Evolutionary conservation across 64 coral and sea anemone species (phyloP), one percentile per base, ranked within the genome.

Genomic region (Montipora foliosa): DNA sequence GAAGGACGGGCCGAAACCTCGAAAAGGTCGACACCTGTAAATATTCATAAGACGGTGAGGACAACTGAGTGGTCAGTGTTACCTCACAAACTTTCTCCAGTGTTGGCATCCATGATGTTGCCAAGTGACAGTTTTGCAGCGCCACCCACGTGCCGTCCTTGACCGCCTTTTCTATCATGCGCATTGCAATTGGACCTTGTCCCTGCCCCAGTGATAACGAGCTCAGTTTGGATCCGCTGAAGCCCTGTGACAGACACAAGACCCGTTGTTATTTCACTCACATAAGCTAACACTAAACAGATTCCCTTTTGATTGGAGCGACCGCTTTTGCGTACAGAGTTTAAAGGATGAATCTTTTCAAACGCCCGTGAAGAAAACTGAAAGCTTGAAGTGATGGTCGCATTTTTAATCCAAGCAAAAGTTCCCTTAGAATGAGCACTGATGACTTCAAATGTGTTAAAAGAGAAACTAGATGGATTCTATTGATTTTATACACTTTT

Each of bases 131-230:
- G 80, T 99, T 99, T 91, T 99, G 98, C 48, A 99, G 90, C 62
- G 96, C 98, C 24, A 99, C 98, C 98, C 98, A 99, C 12, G 98
- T 99, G 16, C 98, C 98, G 60, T 99, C 98, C 53, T 96, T 99
- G 17, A 96, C 80, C 9, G 92, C 98, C 62, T 96, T 96, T 74
- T 99, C 98, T 87, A 99, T 99, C 98, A 99, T 99, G 79, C 98
- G 98, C 95, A 99, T 94, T 46, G 98, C 98, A 53, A 99, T 99
- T n/a, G 98, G 98, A 52, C 98, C 98, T 72, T 99, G 98, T 19
- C 98, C 98, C 92, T 99, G 98, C 52, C 98, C 98, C 13, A 99
- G 89, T 25, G 98, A 99, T 44, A 99, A 77, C 13, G 98, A 99
- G 85, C 98, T 99, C 89, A 99, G 86, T 80, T 99, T 99, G 13